Evolutionary conservation across 2,797 vertebrate genomes (phyloP).

Genomic region (Morelia viridis): DNA sequence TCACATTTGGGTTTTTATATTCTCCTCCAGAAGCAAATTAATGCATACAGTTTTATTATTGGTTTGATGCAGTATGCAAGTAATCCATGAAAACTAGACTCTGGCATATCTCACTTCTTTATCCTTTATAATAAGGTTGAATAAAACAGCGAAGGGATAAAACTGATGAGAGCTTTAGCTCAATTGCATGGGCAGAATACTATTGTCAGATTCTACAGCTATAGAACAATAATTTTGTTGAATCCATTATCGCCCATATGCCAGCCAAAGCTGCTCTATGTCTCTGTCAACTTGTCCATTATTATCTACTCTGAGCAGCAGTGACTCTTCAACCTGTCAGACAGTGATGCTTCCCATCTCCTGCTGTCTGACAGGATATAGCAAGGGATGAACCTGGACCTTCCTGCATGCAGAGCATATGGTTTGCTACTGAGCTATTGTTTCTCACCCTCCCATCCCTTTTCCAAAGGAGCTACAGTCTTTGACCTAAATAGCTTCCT

Average conservation of each 20-base stretch:
- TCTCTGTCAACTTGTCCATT: not conserved
- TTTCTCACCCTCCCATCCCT: not conserved
- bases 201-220: not conserved
- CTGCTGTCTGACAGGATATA: not conserved
- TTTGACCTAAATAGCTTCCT: not conserved
- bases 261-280: not conserved
- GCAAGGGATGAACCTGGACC: not conserved
- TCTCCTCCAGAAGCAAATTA: not conserved
- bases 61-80: constrained; percentile 4
- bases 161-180: not conserved
- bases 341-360: not conserved
- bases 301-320: not conserved
- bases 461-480: not conserved
- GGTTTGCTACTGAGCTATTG: not conserved
- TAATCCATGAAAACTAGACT: constrained; percentile 9
- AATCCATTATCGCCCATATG: not conserved
- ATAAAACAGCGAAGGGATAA: not conserved
- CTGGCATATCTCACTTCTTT: not conserved
- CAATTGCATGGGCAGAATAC: not conserved
- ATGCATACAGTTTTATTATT: not conserved
- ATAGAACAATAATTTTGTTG: not conserved
- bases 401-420: not conserved
- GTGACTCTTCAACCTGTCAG: not conserved
- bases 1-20: not conserved
- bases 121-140: not conserved